Conservation (phyloP, 2,888 invertebrate species). For the Thereva unica region DNA sequence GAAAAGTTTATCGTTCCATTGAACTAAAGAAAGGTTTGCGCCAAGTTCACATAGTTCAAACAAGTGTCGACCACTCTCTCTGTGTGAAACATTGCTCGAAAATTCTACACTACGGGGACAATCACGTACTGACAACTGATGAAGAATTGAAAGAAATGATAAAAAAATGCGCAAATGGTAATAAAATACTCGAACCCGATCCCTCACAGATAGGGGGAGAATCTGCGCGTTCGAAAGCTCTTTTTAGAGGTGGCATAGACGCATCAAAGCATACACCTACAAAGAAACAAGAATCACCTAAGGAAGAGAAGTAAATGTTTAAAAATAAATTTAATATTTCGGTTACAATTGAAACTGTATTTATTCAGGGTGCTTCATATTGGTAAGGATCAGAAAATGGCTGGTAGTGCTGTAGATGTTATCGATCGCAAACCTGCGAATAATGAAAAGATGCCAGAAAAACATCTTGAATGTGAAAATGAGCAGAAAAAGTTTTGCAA, state of each 20-base stretch:
- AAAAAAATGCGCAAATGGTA: constrained; percentile 13
- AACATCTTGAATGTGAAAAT: constrained; percentile 38
- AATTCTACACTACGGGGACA: too few relatives aligned
- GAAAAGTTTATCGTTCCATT: too few relatives aligned
- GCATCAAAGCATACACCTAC: not conserved
- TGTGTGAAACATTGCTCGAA: too few relatives aligned
- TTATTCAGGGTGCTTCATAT: constrained; percentile 10
- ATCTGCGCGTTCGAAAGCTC: not conserved
- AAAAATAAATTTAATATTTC: not conserved
- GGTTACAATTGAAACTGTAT: not conserved
- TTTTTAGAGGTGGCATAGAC: not conserved
- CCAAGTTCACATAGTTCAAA: too few relatives aligned
- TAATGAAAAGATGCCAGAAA: constrained; percentile 36
- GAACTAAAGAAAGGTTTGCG: too few relatives aligned
- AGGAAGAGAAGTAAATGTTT: constrained; percentile 2
- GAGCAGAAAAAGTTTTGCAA: constrained; percentile 41
- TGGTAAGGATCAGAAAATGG: too few relatives aligned
- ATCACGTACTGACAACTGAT: too few relatives aligned
- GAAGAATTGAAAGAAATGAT: too few relatives aligned
- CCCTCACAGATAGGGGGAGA: not conserved
- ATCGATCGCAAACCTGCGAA: constrained; percentile 31
- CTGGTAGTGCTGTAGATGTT: constrained; percentile 37
- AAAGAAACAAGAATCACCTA: not conserved
- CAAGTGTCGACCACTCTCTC: too few relatives aligned
- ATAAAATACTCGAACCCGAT: constrained; percentile 35